phyloP scores from a whole-genome alignment of 2,888 invertebrate species.

The Synergus laeviventris region DNA sequence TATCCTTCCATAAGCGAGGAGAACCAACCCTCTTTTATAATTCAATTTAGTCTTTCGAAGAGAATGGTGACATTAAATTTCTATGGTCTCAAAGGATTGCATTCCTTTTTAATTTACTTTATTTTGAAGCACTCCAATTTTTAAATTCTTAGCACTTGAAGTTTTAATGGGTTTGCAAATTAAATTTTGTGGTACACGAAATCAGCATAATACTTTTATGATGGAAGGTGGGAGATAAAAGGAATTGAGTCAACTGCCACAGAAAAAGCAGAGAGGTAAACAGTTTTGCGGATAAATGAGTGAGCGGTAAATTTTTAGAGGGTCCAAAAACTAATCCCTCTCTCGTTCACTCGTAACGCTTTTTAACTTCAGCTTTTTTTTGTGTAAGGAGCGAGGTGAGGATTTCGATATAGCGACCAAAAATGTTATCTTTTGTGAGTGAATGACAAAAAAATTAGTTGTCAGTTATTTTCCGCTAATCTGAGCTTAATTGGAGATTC shows the following conservation, averaged over 20 bases:
- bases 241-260: background rate
- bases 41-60: background rate
- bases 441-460: constrained; percentile 11
- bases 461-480: constrained; percentile 29
- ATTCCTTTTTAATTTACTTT: background rate
- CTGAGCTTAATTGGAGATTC: constrained; percentile 22
- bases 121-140: too few relatives aligned
- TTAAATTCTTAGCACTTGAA: too few relatives aligned
- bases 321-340: too few relatives aligned
- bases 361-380: too few relatives aligned
- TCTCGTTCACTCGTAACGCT: too few relatives aligned
- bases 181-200: background rate
- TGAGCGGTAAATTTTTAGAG: too few relatives aligned
- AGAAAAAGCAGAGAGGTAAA: too few relatives aligned
- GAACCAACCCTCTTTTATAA: background rate
- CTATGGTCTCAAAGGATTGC: background rate
- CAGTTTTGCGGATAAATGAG: too few relatives aligned
- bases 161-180: too few relatives aligned
- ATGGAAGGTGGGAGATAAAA: background rate
- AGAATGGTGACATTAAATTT: constrained; percentile 6
- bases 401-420: background rate
- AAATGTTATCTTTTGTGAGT: background rate
- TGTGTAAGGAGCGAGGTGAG: too few relatives aligned
- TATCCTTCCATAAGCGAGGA: background rate
- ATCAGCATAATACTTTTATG: background rate